These are phyloP conservation scores for Agrypnia vestita DNA, from an alignment of 1,140 invertebrate species.

Conservation along the genomic window DNA sequence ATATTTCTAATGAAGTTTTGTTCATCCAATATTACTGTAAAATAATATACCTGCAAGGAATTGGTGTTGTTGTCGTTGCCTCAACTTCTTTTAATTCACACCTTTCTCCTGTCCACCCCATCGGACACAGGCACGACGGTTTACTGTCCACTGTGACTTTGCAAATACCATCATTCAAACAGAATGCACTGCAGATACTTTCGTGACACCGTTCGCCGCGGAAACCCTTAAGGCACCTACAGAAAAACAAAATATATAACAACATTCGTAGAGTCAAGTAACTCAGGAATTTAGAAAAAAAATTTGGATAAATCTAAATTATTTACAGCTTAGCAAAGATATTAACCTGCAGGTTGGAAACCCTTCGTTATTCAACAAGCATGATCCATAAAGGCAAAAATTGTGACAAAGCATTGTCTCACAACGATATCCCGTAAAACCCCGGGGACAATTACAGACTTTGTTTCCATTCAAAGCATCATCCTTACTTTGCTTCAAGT, in stretches of 20 bases:
- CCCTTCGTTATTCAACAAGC: slow-evolving; percentile 69
- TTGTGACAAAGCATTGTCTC: slow-evolving; percentile 81
- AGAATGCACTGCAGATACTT: slow-evolving; percentile 76
- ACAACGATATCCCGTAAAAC: slow-evolving; percentile 77
- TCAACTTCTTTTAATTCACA: slow-evolving; percentile 11
- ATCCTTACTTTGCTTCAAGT: slow-evolving; percentile 63
- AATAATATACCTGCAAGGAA: neutral
- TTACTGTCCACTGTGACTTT: slow-evolving; percentile 61
- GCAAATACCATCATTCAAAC: slow-evolving; percentile 81
- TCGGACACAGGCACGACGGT: neutral
- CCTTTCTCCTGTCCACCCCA: neutral
- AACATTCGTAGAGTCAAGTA: neutral
- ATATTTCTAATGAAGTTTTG: no score
- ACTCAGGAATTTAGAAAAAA: no score
- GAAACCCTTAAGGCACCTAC: slow-evolving; percentile 73
- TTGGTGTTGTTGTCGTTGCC: neutral
- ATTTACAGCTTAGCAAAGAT: neutral
- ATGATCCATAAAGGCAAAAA: slow-evolving; percentile 80
- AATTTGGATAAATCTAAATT: neutral
- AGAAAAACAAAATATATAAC: slow-evolving; percentile 50
- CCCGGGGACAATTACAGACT: slow-evolving; percentile 72
- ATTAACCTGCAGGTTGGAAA: slow-evolving; percentile 68
- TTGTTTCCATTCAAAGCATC: slow-evolving; percentile 50
- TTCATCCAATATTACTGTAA: no score
- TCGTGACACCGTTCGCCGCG: slow-evolving; percentile 76